Conservation (phyloP, 2,888 invertebrate genomes). For the Steinernema scapterisci region DNA sequence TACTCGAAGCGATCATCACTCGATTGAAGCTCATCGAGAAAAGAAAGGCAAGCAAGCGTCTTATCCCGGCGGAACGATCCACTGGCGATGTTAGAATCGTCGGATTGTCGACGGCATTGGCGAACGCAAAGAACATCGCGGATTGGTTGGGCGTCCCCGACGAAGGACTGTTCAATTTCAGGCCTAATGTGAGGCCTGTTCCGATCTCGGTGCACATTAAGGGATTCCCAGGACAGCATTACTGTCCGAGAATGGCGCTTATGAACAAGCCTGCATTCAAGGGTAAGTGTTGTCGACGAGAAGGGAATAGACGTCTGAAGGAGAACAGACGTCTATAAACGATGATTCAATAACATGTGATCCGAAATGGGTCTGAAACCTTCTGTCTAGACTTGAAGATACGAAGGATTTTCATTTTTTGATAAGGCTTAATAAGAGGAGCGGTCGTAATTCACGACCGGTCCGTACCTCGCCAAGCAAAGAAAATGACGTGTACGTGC, state of each 20-base stretch:
- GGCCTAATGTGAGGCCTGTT: conserved; percentile 95
- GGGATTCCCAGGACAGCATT: conserved; percentile 95
- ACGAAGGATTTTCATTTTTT: no score
- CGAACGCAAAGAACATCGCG: conserved; percentile 93
- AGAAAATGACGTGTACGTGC: no score
- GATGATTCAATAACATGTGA: no score
- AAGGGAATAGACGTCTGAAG: no score
- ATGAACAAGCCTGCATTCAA: conserved; percentile 99
- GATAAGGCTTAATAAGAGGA: no score
- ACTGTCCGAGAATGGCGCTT: conserved; percentile 97
- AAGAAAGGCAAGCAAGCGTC: conserved; percentile 76
- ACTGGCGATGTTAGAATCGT: conserved; percentile 78
- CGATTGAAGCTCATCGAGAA: conserved; percentile 93
- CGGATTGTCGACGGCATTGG: conserved; percentile 93
- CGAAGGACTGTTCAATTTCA: conserved; percentile 89
- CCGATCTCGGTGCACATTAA: conserved; percentile 90
- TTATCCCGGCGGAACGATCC: conserved; percentile 38
- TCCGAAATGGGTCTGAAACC: no score
- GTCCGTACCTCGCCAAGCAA: no score
- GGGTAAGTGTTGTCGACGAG: no score
- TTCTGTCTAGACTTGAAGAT: no score
- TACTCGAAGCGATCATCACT: conserved; percentile 94
- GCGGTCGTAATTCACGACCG: no score
- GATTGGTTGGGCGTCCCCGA: conserved; percentile 86
- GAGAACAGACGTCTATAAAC: no score